These are phyloP conservation scores for Pipa parva DNA, from an alignment of 2,113 vertebrate genomes.

Conservation along the genomic window DNA sequence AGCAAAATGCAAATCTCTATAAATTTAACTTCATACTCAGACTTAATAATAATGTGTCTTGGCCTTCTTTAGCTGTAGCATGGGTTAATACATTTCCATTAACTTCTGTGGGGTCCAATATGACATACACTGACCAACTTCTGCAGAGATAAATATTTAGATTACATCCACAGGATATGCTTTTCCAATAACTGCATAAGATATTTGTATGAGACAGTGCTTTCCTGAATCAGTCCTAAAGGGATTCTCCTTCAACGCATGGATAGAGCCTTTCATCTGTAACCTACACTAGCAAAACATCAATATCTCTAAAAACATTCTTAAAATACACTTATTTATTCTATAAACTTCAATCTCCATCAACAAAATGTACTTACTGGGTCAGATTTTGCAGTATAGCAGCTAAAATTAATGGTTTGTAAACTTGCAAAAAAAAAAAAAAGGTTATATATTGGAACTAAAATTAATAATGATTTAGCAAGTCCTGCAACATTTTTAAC, in stretches of 20 bases:
- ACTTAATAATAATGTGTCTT: too few species aligned
- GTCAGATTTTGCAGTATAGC: too few species aligned
- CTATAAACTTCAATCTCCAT: too few species aligned
- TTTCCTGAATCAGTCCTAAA: neutral
- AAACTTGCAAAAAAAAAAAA: too few species aligned
- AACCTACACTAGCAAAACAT: neutral
- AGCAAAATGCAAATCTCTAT: too few species aligned
- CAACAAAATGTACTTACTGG: neutral
- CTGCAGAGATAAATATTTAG: slow-evolving; percentile 24
- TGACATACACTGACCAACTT: slow-evolving; percentile 12
- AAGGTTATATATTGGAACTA: too few species aligned
- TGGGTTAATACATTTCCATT: neutral
- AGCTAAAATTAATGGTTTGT: too few species aligned
- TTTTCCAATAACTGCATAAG: slow-evolving; percentile 1
- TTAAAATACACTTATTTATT: neutral
- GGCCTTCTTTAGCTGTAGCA: too few species aligned
- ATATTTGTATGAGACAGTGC: neutral
- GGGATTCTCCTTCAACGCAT: neutral
- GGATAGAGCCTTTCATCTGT: neutral
- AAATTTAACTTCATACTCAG: too few species aligned
- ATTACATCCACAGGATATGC: slow-evolving; percentile 7
- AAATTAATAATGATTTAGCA: too few species aligned
- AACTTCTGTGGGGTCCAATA: slow-evolving; percentile 2
- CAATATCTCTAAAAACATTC: neutral
- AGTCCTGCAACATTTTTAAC: too few species aligned